Base-by-base conservation (phyloP, 1,140 invertebrate species). In the Antheraea pernyi region DNA sequence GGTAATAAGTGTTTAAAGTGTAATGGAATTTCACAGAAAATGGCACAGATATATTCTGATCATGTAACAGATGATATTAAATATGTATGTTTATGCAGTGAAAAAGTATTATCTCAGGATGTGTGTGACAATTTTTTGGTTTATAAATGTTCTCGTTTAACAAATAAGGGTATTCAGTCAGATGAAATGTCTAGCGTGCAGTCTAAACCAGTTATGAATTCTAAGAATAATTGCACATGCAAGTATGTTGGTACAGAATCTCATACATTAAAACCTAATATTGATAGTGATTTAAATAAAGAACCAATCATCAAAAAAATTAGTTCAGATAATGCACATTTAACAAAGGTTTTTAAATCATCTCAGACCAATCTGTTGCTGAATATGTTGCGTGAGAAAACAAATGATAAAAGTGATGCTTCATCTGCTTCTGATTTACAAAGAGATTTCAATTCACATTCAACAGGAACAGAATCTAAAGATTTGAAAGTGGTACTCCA, bases 81-180 rank as follows among this genome's bases (percentile, higher is more conserved):
- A 74, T 91, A 87, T 78, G 81, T 90, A 39, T 92, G 90, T 73
- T 72, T 92, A n/a, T 90, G 84, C 65, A 72, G 77, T 65, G 66
- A 80, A 48, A 75, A 83, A 42, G 42, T 64, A 59, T 70, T 68
- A 16, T 64, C 69, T 59, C 68, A 74, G 59, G 79, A 81, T 22
- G 46, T 76, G 18, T 80, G 81, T 72, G 84, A 89, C 39, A 86
- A 84, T 65, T 80, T 85, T 68, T 73, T 87, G 19, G 84, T 89
- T 19, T 91, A 86, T 65, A 91, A 88, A 77, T 91, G 88, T 73
- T 88, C 84, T 53, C 70, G 75, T 64, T 71, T 89, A 36, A 70
- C 76, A 8, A 79, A 65, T 58, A 73, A 39, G 10, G 69, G 46
- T n/a, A 11, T 71, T 9, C 65, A 73, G 69, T 68, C 64, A 59